Percentiles rank a stretch among this genome's conserved stretches.
These are phyloP conservation scores for Caenorhabditis sp. DNA, from an alignment of 2,888 invertebrate species.

Conservation along the genomic window DNA sequence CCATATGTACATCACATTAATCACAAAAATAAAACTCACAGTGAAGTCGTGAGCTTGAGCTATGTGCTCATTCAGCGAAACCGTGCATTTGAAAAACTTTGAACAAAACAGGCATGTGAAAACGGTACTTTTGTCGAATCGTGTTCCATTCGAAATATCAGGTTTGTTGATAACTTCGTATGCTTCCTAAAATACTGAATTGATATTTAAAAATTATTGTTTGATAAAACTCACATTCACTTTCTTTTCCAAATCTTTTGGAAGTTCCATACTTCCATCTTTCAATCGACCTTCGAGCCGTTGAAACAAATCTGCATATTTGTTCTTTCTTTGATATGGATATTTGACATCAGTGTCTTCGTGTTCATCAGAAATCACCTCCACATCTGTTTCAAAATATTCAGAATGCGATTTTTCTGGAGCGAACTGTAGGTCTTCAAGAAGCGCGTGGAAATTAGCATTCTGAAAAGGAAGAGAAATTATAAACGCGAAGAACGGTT, in stretches of 20 bases:
- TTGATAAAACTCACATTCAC: constrained; percentile 5
- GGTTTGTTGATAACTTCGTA: neutral
- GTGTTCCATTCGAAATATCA: neutral
- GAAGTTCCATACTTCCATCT: constrained; percentile 1
- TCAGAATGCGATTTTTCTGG: neutral
- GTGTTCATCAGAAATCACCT: constrained; percentile 11
- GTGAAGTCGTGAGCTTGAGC: constrained; percentile 11
- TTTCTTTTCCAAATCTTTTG: constrained; percentile 7
- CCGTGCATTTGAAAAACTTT: constrained; percentile 9
- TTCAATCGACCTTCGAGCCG: constrained; percentile 10
- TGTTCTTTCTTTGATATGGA: constrained; percentile 31
- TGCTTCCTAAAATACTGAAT: constrained; percentile 14
- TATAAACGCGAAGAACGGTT: constrained; percentile 1
- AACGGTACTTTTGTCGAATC: neutral
- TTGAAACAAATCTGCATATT: constrained; percentile 6
- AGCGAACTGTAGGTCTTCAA: neutral
- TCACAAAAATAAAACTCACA: neutral
- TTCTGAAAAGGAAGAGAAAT: neutral
- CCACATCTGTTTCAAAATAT: neutral
- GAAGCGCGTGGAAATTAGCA: neutral
- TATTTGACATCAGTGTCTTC: constrained; percentile 28
- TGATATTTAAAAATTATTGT: neutral
- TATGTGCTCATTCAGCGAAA: constrained; percentile 15
- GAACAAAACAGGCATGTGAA: constrained; percentile 24
- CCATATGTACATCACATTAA: neutral